Conservation (phyloP, 2,888 invertebrate species). For the Pristionchus entomophagus region DNA sequence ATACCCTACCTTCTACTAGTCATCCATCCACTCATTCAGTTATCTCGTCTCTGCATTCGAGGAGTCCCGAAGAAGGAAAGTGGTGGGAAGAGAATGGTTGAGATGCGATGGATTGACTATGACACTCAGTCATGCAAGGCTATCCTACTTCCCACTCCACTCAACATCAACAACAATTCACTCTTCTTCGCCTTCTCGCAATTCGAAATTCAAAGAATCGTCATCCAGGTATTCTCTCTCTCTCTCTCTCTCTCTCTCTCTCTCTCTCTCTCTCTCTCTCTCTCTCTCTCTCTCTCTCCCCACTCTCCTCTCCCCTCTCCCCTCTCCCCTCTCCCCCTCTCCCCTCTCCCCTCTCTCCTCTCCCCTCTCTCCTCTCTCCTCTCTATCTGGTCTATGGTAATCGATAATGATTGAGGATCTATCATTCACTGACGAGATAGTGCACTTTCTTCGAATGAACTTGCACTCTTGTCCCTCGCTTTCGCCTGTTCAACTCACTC, state of each 20-base stretch:
- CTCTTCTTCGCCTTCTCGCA: conserved; percentile 42
- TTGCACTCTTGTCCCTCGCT: conserved; percentile 26
- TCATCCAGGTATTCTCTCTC: conserved; percentile 28
- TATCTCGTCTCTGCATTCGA: conserved; percentile 42
- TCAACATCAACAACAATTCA: not conserved
- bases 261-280: too few relatives aligned
- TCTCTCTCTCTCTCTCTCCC: too few relatives aligned
- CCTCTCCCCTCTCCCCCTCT: too few relatives aligned
- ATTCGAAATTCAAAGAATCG: conserved; percentile 39
- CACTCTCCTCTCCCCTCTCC: too few relatives aligned
- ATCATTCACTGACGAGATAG: conserved; percentile 33
- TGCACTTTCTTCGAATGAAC: conserved; percentile 37
- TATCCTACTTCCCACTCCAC: conserved; percentile 12
- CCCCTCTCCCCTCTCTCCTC: too few relatives aligned
- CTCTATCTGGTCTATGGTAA: not conserved
- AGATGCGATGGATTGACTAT: conserved; percentile 48
- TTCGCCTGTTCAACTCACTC: conserved; percentile 42
- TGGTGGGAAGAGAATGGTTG: conserved; percentile 18
- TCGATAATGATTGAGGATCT: conserved; percentile 5
- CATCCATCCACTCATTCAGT: conserved; percentile 4
- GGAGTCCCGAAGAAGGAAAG: conserved; percentile 29
- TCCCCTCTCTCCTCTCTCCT: too few relatives aligned
- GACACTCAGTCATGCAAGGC: conserved; percentile 36
- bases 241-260: too few relatives aligned
- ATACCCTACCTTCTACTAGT: not conserved